Percentiles rank a stretch among this genome's conserved stretches.
These are phyloP conservation scores for Passer domesticus DNA, from an alignment of 2,113 vertebrate genomes.

Conservation along the genomic window DNA sequence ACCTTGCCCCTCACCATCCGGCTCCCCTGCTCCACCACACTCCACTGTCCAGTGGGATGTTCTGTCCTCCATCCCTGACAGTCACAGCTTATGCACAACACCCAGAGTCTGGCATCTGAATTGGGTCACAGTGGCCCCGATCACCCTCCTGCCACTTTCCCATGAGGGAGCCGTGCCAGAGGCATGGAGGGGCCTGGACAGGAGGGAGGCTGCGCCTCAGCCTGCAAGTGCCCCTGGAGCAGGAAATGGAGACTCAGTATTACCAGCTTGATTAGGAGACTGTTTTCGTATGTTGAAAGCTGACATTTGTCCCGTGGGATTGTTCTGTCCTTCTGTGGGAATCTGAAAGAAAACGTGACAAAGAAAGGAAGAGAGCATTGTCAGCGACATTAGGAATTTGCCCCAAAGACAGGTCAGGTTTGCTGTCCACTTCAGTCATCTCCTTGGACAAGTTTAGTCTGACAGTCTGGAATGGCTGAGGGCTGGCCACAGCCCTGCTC, in stretches of 20 bases:
- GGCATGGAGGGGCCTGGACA: accelerated
- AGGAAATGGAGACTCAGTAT: not conserved
- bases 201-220: accelerated
- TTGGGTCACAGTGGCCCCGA: accelerated
- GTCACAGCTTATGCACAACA: not conserved
- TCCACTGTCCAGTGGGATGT: accelerated
- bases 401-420: not conserved
- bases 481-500: not conserved
- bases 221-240: not conserved
- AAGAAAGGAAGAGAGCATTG: not conserved
- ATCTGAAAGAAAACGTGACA: constrained; percentile 32
- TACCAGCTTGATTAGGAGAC: constrained; percentile 53
- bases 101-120: accelerated
- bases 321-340: not conserved
- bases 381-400: not conserved
- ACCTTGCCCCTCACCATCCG: accelerated
- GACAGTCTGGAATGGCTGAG: not conserved
- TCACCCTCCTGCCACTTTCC: not conserved
- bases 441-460: not conserved
- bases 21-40: accelerated
- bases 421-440: not conserved
- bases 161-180: accelerated
- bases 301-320: constrained; percentile 51
- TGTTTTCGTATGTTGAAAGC: constrained; percentile 48
- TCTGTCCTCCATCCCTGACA: not conserved